These are phyloP conservation scores for Melangyna quadrimaculata DNA, from an alignment of 2,888 invertebrate species.

Conservation along the genomic window DNA sequence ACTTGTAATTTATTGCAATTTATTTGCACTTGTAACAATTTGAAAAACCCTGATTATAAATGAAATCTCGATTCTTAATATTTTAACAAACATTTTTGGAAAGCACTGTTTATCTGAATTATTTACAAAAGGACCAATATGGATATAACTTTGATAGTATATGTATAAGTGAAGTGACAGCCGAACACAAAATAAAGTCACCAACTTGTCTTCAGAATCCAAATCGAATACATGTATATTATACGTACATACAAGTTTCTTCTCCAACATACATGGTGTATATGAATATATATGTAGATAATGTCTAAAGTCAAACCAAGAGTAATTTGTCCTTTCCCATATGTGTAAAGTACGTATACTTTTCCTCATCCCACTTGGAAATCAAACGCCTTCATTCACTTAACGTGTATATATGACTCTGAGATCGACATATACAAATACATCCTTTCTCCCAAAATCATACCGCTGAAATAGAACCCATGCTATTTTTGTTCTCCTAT, in stretches of 20 bases:
- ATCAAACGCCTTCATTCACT: not conserved
- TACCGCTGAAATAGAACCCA: constrained; percentile 9
- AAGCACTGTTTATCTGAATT: not conserved
- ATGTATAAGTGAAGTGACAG: not conserved
- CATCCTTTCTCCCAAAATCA: not conserved
- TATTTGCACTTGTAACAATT: no score
- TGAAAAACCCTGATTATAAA: no score
- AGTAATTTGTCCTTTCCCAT: constrained; percentile 52
- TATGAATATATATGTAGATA: not conserved
- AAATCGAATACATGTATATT: not conserved
- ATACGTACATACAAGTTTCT: not conserved
- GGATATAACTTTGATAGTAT: not conserved
- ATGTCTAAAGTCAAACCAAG: not conserved
- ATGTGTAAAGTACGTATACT: constrained; percentile 21
- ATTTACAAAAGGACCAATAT: not conserved
- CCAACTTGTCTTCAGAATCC: not conserved
- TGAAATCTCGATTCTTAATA: no score
- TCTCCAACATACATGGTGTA: not conserved
- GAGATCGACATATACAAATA: not conserved
- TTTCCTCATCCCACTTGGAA: not conserved
- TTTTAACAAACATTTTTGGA: not conserved
- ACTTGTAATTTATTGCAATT: no score
- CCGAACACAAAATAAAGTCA: not conserved
- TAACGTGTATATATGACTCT: not conserved
- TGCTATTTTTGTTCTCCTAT: not conserved